Evolutionary conservation across 1,140 invertebrate species (phyloP), one percentile per base, ranked within the genome.

Genomic region (Tetramorium simillimum): DNA sequence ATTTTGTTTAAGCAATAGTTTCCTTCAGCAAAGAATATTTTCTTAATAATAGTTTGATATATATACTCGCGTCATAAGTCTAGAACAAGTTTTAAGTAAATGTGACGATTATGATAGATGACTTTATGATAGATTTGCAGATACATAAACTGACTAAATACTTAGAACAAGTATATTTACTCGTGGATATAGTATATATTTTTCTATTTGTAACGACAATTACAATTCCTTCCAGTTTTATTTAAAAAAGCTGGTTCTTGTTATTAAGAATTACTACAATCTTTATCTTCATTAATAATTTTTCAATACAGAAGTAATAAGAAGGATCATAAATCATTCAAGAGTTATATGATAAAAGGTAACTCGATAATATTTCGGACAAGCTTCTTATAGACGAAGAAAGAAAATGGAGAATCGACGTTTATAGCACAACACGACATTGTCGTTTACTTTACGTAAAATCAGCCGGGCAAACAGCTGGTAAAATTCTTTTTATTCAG

Each of bases 401-500:
- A 73, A n/a, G 10, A 14, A 73, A 73, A 53, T 56, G 49, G 18
- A 56, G 5, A 10, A 24, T 58, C 14, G 16, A 28, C 18, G 3
- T 49, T 10, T n/a, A 53, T 33, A 18, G 3, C 21, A 49, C 21
- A 49, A 73, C n/a, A 37, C 49, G 37, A 21, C 10, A 3, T n/a
- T n/a, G 10, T 28, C n/a, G 9, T 51, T 33, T 51, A 51, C 16
- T 51, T 33, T 3, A 72, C 24, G 46, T 10, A 67, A 53, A 53
- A 73, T 33, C 49, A 53, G n/a, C 16, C 14, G 9, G 3, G 33
- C 53, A 5, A 40, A 24, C 5, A 75, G 2, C n/a, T 7, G 40
- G n/a, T 46, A 21, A n/a, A 33, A 62, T 62, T 62, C 24, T 77
- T 62, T 62, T 77, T 62, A 77, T 46, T 69, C 21, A 14, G 1